Percentiles rank a stretch among this genome's conserved stretches.
phyloP scores from a whole-genome alignment of 2,113 vertebrate species.

The Physeter macrocephalus region DNA sequence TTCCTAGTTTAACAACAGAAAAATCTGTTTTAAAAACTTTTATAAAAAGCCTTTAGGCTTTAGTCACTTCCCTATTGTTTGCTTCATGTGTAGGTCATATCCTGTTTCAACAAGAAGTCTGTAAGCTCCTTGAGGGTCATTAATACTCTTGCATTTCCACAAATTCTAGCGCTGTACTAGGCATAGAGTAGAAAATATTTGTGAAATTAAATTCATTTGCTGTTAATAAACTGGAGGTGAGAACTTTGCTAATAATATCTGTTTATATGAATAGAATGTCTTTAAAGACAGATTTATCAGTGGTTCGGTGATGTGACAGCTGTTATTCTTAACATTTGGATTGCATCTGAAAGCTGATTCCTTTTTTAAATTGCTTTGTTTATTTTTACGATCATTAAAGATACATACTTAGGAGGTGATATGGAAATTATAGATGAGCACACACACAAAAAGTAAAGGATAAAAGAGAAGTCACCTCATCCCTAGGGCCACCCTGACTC shows the following conservation, averaged over 20 bases:
- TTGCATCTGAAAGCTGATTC: neutral
- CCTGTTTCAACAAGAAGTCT: neutral
- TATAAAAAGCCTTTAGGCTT: neutral
- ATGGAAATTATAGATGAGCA: neutral
- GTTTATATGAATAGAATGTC: neutral
- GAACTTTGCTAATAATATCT: neutral
- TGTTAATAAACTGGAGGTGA: neutral
- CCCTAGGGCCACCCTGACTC: rapidly evolving
- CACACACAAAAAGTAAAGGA: neutral
- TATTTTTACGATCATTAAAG: conserved; percentile 1
- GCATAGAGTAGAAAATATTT: neutral
- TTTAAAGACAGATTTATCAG: neutral
- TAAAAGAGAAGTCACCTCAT: neutral
- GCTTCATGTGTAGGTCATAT: neutral
- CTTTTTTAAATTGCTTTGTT: neutral
- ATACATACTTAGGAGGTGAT: neutral
- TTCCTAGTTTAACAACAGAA: neutral
- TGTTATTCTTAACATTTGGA: neutral
- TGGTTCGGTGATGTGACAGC: neutral
- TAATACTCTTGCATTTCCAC: neutral
- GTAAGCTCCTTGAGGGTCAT: neutral
- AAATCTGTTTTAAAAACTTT: neutral
- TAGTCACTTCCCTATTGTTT: neutral
- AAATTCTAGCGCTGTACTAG: neutral
- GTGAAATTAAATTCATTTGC: neutral